phyloP scores from a whole-genome alignment of 2,797 vertebrate species.

The Lagocephalus sceleratus region DNA sequence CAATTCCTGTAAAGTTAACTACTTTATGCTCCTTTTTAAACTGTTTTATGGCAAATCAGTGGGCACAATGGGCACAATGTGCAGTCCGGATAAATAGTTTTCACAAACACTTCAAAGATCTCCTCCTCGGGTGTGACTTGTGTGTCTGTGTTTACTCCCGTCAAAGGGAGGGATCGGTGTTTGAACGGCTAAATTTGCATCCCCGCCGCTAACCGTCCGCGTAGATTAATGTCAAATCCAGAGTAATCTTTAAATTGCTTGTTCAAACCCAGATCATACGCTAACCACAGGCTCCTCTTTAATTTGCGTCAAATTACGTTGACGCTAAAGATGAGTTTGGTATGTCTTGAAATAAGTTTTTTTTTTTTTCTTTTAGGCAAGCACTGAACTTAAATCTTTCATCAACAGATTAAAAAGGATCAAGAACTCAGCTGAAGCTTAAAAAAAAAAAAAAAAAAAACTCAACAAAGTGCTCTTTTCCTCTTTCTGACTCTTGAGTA shows the following conservation, averaged over 20 bases:
- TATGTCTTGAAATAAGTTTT: background rate
- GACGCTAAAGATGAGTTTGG: background rate
- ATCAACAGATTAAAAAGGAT: background rate
- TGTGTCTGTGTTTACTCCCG: conserved; percentile 7
- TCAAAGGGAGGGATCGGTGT: conserved; percentile 19
- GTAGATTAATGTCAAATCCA: conserved; percentile 21
- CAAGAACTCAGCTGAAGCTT: too few species aligned
- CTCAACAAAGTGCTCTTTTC: too few species aligned
- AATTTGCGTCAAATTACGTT: background rate
- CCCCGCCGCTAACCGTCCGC: conserved; percentile 19
- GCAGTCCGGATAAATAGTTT: conserved; percentile 9
- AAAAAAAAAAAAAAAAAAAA: too few species aligned
- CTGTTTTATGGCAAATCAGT: conserved; percentile 34
- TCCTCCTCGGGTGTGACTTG: conserved; percentile 8
- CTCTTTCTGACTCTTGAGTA: too few species aligned
- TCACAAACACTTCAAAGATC: conserved; percentile 10
- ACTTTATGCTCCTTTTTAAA: conserved; percentile 12
- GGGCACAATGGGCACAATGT: conserved; percentile 20
- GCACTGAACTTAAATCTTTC: too few species aligned
- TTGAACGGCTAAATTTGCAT: conserved; percentile 18
- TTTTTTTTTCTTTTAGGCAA: background rate
- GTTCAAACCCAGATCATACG: background rate
- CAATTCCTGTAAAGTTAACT: conserved; percentile 32
- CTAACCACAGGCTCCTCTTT: conserved; percentile 4
- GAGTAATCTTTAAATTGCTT: background rate